Percentiles rank a stretch among this genome's conserved stretches.
phyloP scores from a whole-genome alignment of 2,888 invertebrate species.

The Amiota minor region DNA sequence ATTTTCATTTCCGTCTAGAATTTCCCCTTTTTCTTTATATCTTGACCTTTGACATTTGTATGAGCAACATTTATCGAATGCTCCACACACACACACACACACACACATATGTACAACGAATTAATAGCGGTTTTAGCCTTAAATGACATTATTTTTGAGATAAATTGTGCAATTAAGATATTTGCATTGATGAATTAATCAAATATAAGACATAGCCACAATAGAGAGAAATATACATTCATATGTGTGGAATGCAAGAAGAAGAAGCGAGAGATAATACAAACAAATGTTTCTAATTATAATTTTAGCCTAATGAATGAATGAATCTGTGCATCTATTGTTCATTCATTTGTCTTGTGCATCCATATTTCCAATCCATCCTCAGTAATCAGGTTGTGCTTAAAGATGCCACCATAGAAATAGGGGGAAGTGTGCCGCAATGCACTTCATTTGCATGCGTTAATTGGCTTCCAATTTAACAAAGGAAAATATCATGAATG shows the following conservation, averaged over 20 bases:
- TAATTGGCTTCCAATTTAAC: constrained; percentile 10
- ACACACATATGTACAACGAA: not conserved
- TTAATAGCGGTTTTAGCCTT: not conserved
- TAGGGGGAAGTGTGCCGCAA: not conserved
- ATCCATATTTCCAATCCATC: not conserved
- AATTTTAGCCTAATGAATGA: not conserved
- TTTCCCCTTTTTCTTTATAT: too few species aligned
- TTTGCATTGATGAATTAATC: constrained; percentile 3
- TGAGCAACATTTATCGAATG: too few species aligned
- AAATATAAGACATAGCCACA: not conserved
- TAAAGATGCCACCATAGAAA: not conserved
- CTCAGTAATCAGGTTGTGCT: not conserved
- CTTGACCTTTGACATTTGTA: too few species aligned
- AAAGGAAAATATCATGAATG: not conserved
- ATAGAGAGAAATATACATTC: too few species aligned
- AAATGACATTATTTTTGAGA: constrained; percentile 6
- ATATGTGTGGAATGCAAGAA: too few species aligned
- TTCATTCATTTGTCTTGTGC: not conserved
- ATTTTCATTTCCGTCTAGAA: too few species aligned
- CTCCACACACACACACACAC: too few species aligned
- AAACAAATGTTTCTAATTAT: not conserved
- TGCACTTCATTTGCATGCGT: not conserved
- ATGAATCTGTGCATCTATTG: not conserved
- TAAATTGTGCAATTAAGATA: not conserved
- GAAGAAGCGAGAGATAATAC: not conserved